Base-by-base conservation (phyloP, 2,888 invertebrate species). In the Drosophila paucipuncta region DNA sequence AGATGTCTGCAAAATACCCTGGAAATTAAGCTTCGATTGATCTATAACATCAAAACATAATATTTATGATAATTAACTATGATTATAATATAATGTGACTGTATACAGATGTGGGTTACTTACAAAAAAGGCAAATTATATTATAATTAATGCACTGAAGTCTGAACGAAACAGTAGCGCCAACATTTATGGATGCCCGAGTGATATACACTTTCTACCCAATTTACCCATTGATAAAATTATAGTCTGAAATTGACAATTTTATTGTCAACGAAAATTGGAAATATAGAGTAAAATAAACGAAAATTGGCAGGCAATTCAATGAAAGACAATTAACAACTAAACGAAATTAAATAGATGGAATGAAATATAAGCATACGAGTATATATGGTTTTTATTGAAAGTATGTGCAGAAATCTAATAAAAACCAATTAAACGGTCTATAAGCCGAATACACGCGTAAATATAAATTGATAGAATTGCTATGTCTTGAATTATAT, bases 331-430 rank as follows among this genome's bases (percentile, higher is more conserved):
- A 86, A 86, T 86, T 86, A 80, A 79, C 35, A 62, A 63, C 73
- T 60, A 78, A 80, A 78, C 70, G 43, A 72, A 69, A 69, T 75
- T 73, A 77, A 74, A 81, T 71, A 68, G 55, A 63, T 74, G 53
- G 57, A 74, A 33, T 60, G 59, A 65, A 53, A 66, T 64, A 52
- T 59, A 41, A 41, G 33, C 62, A 35, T 35, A n/a, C n/a, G n/a
- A n/a, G n/a, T n/a, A 66, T 54, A 70, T 57, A 7, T 3, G 7
- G 5, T 50, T 68, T 76, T 76, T 63, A 79, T 76, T 80, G 59
- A 75, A 77, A 90, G 72, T 76, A 84, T 86, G 91, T 86, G 85
- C 74, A 63, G 62, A 86, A 87, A 89, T 84, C 84, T 13, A 90
- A 86, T 89, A 82, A 80, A 86, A 84, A 86, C 65, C 82, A 86